Conservation (phyloP, 2,113 vertebrate genomes). For the Pipra filicauda region DNA sequence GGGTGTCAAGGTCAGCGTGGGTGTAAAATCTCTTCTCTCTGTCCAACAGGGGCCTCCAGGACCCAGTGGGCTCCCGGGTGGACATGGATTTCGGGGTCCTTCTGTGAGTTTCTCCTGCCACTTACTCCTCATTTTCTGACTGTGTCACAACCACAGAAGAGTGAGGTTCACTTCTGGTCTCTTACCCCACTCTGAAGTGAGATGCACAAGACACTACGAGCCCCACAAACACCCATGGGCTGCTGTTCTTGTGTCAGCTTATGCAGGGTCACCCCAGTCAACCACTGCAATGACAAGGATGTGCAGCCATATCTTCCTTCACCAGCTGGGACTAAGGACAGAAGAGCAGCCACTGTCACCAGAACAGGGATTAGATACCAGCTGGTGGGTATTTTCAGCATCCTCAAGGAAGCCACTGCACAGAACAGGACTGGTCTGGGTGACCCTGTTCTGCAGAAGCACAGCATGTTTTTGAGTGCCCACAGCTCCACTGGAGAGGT, state of each 20-base stretch:
- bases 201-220: not conserved
- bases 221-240: fast-evolving
- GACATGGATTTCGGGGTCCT: slow-evolving; percentile 85
- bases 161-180: not conserved
- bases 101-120: slow-evolving; percentile 76
- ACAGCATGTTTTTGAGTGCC: not conserved
- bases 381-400: not conserved
- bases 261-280: not conserved
- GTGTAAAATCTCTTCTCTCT: not conserved
- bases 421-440: not conserved
- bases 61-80: slow-evolving; percentile 88
- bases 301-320: not conserved
- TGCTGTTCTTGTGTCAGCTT: not conserved
- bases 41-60: slow-evolving; percentile 86
- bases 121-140: not conserved
- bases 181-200: not conserved
- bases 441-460: not conserved
- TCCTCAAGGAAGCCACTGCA: not conserved
- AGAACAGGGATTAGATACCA: not conserved
- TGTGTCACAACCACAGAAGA: not conserved
- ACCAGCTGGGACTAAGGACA: not conserved
- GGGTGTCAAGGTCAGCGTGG: fast-evolving
- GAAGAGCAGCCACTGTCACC: not conserved
- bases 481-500: not conserved
- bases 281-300: not conserved